Evolutionary conservation across 2,888 invertebrate species (phyloP).

Genomic region (Agelastica alni): DNA sequence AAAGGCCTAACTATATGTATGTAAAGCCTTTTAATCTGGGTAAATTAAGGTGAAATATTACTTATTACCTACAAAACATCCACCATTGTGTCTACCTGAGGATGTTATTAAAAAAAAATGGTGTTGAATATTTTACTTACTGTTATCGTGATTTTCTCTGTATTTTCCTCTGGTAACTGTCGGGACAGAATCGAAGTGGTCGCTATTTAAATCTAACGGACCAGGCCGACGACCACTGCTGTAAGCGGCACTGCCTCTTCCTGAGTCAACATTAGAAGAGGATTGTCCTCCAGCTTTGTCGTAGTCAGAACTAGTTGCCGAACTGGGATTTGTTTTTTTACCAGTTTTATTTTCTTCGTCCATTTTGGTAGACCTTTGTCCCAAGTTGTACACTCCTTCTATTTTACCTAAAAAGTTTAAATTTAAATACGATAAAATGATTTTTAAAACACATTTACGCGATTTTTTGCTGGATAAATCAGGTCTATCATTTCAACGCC

Average conservation of each 20-base stretch:
- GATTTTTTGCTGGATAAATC: no score
- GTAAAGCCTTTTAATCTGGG: no score
- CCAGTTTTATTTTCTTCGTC: conserved; percentile 52
- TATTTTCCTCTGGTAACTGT: conserved; percentile 39
- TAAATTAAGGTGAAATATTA: no score
- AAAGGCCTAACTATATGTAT: no score
- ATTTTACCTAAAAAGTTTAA: conserved; percentile 47
- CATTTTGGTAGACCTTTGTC: conserved; percentile 57
- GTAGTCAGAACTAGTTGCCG: conserved; percentile 72
- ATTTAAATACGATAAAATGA: not conserved
- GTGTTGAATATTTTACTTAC: no score
- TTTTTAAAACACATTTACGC: no score
- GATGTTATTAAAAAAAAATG: no score
- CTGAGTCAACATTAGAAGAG: conserved; percentile 76
- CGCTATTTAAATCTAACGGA: conserved; percentile 62
- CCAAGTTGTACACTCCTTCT: conserved; percentile 65
- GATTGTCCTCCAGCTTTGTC: conserved; percentile 77
- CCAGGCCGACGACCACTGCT: conserved; percentile 70
- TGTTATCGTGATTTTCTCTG: conserved; percentile 37
- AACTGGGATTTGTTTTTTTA: conserved; percentile 61
- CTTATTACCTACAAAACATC: no score
- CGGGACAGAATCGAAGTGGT: conserved; percentile 61
- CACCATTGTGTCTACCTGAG: no score
- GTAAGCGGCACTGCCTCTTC: conserved; percentile 79
- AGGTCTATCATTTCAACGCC: no score